Percentiles rank a stretch among this genome's conserved stretches.
Evolutionary conservation across 2,888 invertebrate species (phyloP).

Genomic region (Siphonodentalium dalli): DNA sequence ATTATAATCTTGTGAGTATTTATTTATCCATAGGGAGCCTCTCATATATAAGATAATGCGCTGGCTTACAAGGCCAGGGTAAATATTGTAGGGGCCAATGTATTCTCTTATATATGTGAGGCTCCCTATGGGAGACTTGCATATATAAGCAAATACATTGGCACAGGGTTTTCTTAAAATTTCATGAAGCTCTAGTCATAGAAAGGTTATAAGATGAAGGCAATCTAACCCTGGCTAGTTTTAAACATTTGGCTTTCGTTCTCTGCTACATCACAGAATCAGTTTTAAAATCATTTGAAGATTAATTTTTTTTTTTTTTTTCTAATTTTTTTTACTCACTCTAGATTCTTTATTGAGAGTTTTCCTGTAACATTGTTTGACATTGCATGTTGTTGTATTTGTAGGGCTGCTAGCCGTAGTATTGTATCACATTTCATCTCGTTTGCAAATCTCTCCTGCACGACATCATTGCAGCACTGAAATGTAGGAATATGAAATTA

Average conservation of each 20-base stretch:
- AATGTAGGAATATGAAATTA: conserved; percentile 9
- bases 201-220: no score
- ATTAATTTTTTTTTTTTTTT: background rate
- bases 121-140: no score
- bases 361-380: conserved; percentile 83
- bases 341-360: conserved; percentile 83
- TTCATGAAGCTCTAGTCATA: no score
- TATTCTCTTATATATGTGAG: no score
- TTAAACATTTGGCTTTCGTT: background rate
- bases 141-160: no score
- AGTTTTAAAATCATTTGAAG: background rate
- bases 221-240: no score
- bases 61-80: no score
- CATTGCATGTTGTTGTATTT: conserved; percentile 88
- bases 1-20: no score
- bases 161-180: no score
- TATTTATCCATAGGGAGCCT: no score
- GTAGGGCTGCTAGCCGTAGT: conserved; percentile 83
- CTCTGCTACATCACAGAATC: background rate
- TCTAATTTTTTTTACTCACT: conserved; percentile 79
- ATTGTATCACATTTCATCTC: conserved; percentile 89
- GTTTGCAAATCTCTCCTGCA: conserved; percentile 87
- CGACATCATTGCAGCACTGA: conserved; percentile 89
- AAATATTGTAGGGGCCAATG: no score
- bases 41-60: no score